Conservation (phyloP, 1,140 invertebrate species). For the Thereuonema tuberculata region DNA sequence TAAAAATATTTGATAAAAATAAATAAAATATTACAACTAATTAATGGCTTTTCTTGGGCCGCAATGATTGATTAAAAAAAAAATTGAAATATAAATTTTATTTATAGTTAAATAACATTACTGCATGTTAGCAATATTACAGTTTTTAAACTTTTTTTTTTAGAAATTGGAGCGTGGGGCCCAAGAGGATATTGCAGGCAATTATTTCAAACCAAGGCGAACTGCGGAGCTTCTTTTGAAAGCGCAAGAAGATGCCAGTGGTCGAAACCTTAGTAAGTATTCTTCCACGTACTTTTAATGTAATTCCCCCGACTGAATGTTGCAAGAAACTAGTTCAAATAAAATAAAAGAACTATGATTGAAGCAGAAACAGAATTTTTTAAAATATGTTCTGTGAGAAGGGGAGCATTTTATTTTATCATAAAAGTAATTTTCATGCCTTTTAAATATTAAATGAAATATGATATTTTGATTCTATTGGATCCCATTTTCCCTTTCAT, state of each 20-base stretch:
- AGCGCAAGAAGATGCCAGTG: conserved; percentile 32
- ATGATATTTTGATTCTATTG: too few species aligned
- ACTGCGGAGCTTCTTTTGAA: conserved; percentile 42
- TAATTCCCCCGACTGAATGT: too few species aligned
- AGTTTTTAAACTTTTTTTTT: conserved; percentile 1
- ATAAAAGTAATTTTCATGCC: too few species aligned
- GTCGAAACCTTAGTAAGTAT: conserved; percentile 12
- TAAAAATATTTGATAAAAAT: too few species aligned
- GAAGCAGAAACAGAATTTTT: not conserved
- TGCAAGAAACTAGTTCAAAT: conserved; percentile 32
- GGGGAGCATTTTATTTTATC: conserved; percentile 1
- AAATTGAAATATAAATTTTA: not conserved
- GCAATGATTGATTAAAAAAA: too few species aligned
- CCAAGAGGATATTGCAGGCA: conserved; percentile 48
- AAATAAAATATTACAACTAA: too few species aligned
- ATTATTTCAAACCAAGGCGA: conserved; percentile 53
- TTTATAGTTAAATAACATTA: not conserved
- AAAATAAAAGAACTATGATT: conserved; percentile 25
- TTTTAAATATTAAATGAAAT: too few species aligned
- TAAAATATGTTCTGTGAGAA: conserved; percentile 8
- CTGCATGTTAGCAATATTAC: too few species aligned
- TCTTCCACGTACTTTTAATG: not conserved
- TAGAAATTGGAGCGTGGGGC: conserved; percentile 44
- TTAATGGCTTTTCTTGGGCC: too few species aligned
- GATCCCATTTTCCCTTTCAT: too few species aligned